Evolutionary conservation across 2,888 invertebrate genomes (phyloP).

Genomic region (Rhagonycha fulva): DNA sequence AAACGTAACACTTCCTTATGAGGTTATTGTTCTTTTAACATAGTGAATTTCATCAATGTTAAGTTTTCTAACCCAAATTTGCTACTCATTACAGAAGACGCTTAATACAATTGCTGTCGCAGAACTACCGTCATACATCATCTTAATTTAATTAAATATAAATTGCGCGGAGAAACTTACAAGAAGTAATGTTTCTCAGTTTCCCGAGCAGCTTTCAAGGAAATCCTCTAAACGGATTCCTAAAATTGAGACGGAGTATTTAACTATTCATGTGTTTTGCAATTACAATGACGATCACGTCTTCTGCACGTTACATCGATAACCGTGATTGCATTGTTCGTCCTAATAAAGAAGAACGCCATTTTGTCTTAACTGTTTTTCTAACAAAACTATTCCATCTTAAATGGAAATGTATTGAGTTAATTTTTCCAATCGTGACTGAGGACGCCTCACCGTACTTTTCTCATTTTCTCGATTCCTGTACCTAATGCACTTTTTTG

Average conservation of each 20-base stretch:
- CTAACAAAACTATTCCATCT: neutral
- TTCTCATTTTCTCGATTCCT: neutral
- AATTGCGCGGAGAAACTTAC: neutral
- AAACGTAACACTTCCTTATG: neutral
- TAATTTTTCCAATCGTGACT: neutral
- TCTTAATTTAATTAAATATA: neutral
- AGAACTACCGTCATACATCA: neutral
- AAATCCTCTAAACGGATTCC: neutral
- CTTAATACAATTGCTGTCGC: neutral
- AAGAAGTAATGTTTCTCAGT: neutral
- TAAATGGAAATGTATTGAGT: neutral
- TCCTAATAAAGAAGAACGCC: neutral
- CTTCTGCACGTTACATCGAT: neutral
- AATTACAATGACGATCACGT: neutral
- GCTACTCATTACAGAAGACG: neutral
- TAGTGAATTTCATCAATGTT: neutral
- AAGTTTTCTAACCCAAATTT: neutral
- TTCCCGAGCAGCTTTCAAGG: neutral
- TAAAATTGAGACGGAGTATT: neutral
- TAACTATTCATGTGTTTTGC: neutral
- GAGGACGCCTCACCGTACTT: neutral
- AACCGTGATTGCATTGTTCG: neutral
- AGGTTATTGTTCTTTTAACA: neutral
- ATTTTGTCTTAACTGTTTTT: neutral
- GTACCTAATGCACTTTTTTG: neutral